These are phyloP conservation scores for Malacoraja senta DNA, from an alignment of 2,797 vertebrate species.

Conservation along the genomic window DNA sequence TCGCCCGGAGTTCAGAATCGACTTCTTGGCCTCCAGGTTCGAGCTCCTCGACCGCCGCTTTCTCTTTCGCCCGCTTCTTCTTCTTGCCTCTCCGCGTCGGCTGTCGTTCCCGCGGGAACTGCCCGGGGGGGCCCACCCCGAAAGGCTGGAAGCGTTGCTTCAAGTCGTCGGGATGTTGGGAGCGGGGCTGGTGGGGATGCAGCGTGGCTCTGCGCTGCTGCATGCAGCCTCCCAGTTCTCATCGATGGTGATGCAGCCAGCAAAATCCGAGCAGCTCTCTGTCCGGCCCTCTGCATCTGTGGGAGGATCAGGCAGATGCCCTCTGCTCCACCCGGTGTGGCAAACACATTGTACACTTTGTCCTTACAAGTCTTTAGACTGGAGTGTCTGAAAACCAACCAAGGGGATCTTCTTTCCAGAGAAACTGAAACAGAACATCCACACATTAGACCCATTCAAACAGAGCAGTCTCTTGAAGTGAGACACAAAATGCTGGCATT, in stretches of 20 bases:
- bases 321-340: neutral
- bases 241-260: neutral
- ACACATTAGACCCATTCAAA: neutral
- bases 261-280: neutral
- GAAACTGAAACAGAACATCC: neutral
- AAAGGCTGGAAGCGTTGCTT: conserved; percentile 18
- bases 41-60: neutral
- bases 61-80: neutral
- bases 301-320: neutral
- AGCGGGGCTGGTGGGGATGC: neutral
- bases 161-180: neutral
- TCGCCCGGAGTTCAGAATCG: neutral
- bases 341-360: neutral
- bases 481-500: too few relatives aligned
- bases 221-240: neutral
- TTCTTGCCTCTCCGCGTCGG: neutral
- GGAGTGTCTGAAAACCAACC: neutral
- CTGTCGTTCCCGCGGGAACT: neutral
- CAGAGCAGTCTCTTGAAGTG: neutral
- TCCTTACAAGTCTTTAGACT: neutral
- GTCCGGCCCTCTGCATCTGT: neutral
- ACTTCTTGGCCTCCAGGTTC: neutral
- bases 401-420: conserved; percentile 2
- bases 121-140: neutral
- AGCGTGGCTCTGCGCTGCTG: neutral